Conservation (phyloP, 2,888 invertebrate genomes). For the Zelleria hepariella region DNA sequence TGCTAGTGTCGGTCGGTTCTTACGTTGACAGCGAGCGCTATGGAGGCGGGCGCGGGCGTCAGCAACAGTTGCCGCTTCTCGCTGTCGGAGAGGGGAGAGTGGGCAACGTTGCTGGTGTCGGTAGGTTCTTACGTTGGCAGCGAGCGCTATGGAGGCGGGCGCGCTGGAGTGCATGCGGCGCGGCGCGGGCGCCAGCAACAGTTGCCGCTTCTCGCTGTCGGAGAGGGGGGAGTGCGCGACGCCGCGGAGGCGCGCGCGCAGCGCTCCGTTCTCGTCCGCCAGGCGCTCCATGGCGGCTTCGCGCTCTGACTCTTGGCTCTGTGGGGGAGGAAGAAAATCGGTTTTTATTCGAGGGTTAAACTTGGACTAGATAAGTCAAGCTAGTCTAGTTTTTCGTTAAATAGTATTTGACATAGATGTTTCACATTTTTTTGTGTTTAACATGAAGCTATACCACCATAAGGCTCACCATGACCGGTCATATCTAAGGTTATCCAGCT, state of each 20-base stretch:
- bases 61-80: slow-evolving; percentile 86
- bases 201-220: slow-evolving; percentile 86
- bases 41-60: slow-evolving; percentile 86
- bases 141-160: slow-evolving; percentile 79
- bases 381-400: too few relatives aligned
- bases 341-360: not conserved
- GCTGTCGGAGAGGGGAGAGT: slow-evolving; percentile 85
- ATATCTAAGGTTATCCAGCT: too few relatives aligned
- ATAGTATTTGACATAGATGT: too few relatives aligned
- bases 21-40: slow-evolving; percentile 61
- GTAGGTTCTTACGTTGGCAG: slow-evolving; percentile 13
- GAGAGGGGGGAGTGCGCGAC: slow-evolving; percentile 86
- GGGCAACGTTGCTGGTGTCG: slow-evolving; percentile 71
- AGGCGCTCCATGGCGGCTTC: slow-evolving; percentile 76
- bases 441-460: too few relatives aligned
- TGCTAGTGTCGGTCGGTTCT: slow-evolving; percentile 11
- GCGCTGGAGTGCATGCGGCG: slow-evolving; percentile 82
- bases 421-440: too few relatives aligned
- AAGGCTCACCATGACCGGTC: too few relatives aligned
- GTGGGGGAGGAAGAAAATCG: slow-evolving; percentile 4
- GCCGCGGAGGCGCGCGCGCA: slow-evolving; percentile 82
- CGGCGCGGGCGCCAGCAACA: slow-evolving; percentile 76
- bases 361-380: too few relatives aligned
- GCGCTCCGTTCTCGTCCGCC: slow-evolving; percentile 82
- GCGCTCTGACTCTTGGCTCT: slow-evolving; percentile 73